These are phyloP conservation scores for Porites lutea DNA, from an alignment of 64 coral and sea anemone genomes.

Conservation along the genomic window DNA sequence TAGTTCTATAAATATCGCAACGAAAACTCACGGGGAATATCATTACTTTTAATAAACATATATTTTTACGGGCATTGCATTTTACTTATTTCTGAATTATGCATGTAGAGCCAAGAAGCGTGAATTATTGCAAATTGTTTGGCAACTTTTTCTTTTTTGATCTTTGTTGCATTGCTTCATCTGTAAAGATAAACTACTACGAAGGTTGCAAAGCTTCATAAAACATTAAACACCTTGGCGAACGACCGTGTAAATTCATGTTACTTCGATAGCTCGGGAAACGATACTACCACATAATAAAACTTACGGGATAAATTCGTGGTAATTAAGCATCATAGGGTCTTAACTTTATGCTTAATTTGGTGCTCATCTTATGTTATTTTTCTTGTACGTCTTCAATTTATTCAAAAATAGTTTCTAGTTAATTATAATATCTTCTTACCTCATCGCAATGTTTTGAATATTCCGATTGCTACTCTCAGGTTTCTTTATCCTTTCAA, in stretches of 20 bases:
- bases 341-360: no score
- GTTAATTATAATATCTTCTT: neutral
- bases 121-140: neutral
- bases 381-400: no score
- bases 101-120: neutral
- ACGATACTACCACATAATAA: neutral
- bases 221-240: conserved; percentile 23
- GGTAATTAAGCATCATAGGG: neutral
- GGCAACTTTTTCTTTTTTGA: no score
- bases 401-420: neutral
- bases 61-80: neutral
- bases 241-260: no score
- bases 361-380: no score
- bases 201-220: neutral
- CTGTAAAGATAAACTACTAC: no score
- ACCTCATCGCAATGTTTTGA: neutral
- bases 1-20: conserved; percentile 20
- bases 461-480: no score
- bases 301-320: no score
- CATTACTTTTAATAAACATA: neutral
- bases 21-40: neutral
- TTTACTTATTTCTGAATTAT: neutral
- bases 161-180: no score
- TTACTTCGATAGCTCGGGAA: neutral
- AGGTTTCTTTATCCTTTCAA: no score